phyloP scores from a whole-genome alignment of 2,888 invertebrate genomes.

The Eurytoma californica region DNA sequence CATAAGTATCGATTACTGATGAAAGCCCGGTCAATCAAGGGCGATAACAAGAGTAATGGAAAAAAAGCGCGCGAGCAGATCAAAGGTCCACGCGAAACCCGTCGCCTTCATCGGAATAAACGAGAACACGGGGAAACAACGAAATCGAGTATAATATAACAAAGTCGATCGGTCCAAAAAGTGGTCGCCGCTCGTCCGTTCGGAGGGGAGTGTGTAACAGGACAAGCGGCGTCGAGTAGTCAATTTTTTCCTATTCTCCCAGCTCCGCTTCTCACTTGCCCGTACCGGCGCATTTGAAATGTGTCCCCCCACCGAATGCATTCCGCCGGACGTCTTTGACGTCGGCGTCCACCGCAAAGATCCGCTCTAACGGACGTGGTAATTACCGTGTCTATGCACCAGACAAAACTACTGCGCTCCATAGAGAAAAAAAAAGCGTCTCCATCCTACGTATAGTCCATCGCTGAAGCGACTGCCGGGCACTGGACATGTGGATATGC shows the following conservation, averaged over 20 bases:
- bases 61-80: slow-evolving; percentile 19
- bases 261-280: not conserved
- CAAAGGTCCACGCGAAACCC: slow-evolving; percentile 13
- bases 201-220: slow-evolving; percentile 47
- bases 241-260: slow-evolving; percentile 51
- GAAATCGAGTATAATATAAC: slow-evolving; percentile 36
- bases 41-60: not conserved
- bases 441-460: not conserved
- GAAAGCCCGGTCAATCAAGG: not conserved
- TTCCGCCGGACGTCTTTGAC: slow-evolving; percentile 47
- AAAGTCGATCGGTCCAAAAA: slow-evolving; percentile 33
- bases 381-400: slow-evolving; percentile 68
- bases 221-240: slow-evolving; percentile 40
- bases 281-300: slow-evolving; percentile 26
- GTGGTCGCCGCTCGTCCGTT: slow-evolving; percentile 20
- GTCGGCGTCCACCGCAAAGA: slow-evolving; percentile 62
- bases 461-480: slow-evolving; percentile 17
- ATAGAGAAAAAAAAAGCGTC: not conserved
- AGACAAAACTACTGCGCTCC: slow-evolving; percentile 60
- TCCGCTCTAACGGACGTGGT: slow-evolving; percentile 66
- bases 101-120: slow-evolving; percentile 28
- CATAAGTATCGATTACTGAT: not conserved
- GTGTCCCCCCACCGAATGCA: slow-evolving; percentile 18
- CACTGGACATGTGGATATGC: not conserved
- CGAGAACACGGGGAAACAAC: slow-evolving; percentile 32